Percentiles rank a stretch among this genome's conserved stretches.
These are phyloP conservation scores for Sesia apiformis DNA, from an alignment of 2,888 invertebrate genomes.

Conservation along the genomic window DNA sequence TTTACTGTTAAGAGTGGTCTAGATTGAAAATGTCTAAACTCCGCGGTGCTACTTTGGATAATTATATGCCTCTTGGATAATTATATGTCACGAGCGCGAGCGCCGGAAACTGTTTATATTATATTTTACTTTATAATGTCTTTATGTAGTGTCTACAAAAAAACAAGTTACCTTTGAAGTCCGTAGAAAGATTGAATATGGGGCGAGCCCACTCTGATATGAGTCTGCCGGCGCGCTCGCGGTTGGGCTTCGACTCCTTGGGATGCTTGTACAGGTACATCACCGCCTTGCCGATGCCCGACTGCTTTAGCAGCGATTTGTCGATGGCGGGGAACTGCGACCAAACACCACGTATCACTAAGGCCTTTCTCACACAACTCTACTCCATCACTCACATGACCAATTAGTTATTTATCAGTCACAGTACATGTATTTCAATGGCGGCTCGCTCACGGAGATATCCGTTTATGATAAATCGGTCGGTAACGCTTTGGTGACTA, in stretches of 20 bases:
- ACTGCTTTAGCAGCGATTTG: slow-evolving; percentile 92
- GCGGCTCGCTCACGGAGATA: too few relatives aligned
- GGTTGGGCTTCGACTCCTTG: slow-evolving; percentile 94
- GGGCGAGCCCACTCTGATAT: slow-evolving; percentile 99
- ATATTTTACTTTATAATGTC: too few relatives aligned
- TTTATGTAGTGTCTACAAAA: background rate
- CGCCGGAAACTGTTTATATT: too few relatives aligned
- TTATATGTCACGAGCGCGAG: too few relatives aligned
- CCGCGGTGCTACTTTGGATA: too few relatives aligned
- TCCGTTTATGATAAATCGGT: too few relatives aligned
- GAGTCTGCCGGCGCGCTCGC: slow-evolving; percentile 90
- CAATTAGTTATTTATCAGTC: background rate
- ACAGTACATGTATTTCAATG: too few relatives aligned
- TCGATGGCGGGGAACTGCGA: slow-evolving; percentile 90
- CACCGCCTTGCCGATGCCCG: slow-evolving; percentile 98
- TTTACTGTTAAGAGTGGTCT: too few relatives aligned
- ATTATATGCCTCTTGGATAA: too few relatives aligned
- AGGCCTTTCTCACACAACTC: background rate
- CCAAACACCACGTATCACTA: slow-evolving; percentile 16
- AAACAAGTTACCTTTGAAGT: slow-evolving; percentile 79
- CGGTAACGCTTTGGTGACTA: background rate
- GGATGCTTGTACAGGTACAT: slow-evolving; percentile 99
- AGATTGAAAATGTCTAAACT: too few relatives aligned
- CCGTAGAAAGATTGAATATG: slow-evolving; percentile 95
- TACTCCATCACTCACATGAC: background rate